These are phyloP conservation scores for Fratercula arctica DNA, from an alignment of 2,797 vertebrate genomes.

Conservation along the genomic window DNA sequence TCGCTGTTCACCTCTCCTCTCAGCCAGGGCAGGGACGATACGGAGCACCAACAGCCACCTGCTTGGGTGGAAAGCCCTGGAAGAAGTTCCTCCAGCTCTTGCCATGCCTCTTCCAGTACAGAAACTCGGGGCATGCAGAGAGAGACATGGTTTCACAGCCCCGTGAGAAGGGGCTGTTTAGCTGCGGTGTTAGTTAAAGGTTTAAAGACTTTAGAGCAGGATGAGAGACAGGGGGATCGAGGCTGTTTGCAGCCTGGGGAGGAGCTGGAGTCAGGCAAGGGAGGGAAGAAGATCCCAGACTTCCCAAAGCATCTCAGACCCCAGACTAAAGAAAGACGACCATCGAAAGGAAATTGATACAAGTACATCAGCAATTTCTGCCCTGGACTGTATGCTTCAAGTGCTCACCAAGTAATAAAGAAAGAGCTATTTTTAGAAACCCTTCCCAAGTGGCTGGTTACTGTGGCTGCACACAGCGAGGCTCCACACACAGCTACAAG, in stretches of 20 bases:
- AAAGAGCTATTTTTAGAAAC: background rate
- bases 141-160: accelerated
- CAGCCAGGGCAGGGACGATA: background rate
- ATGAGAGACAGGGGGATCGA: background rate
- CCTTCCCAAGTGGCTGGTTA: background rate
- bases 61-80: background rate
- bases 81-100: background rate
- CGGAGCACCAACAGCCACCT: accelerated
- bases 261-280: background rate
- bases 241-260: background rate
- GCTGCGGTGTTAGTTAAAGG: background rate
- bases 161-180: background rate
- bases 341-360: background rate
- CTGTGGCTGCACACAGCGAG: accelerated
- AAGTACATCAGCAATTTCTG: background rate
- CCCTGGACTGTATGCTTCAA: background rate
- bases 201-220: background rate
- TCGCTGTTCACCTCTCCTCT: background rate
- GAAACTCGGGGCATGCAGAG: accelerated
- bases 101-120: background rate
- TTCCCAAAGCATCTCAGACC: background rate
- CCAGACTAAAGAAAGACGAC: background rate
- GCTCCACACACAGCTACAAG: background rate
- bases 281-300: background rate
- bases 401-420: background rate